Base-by-base conservation (phyloP, 2,888 invertebrate genomes). In the Caenorhabditis afra region DNA sequence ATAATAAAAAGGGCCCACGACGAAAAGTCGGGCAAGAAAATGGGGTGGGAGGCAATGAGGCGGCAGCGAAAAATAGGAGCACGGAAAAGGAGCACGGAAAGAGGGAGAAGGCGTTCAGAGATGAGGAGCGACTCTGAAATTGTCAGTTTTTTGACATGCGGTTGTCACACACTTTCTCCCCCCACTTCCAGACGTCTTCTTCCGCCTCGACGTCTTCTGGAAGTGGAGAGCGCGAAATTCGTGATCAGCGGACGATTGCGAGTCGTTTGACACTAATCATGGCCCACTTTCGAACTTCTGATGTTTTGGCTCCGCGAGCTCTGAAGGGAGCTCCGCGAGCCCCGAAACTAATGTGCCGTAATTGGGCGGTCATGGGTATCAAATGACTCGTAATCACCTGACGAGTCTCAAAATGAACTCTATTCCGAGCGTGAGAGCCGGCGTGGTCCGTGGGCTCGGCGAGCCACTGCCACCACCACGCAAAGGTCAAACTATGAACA, bases 111-210 rank as follows among this genome's bases (percentile, higher is more conserved):
- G 41, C 11, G 14, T 14, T 41, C 41, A 14, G 14, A 41, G 14
- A 41, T 41, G 41, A 29, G 7, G 41, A 41, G 11, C 11, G 7
- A 41, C 52, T 29, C 52, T 22, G 52, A 52, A 52, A 23, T 52
- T 68, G 68, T 5, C 29, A 29, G 7, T 52, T 59, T n/a, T n/a
- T n/a, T n/a, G n/a, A n/a, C n/a, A n/a, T n/a, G n/a, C n/a, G n/a
- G n/a, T n/a, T 68, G 59, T 67, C 44, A 52, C 59, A 50, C 58
- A 59, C 59, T 68, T 68, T 59, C 41, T 58, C 49, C 5, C 18
- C 18, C 37, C 47, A 14, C 50, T 23, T 37, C 7, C 37, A 37
- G 11, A 37, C 37, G 7, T 29, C n/a, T 41, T 44, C 12, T 53
- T 53, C 45, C 14, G 14, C 53, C 53, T 70, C 59, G 52, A 59